phyloP scores from a whole-genome alignment of 2,113 vertebrate species.

The Trogon surrucura region DNA sequence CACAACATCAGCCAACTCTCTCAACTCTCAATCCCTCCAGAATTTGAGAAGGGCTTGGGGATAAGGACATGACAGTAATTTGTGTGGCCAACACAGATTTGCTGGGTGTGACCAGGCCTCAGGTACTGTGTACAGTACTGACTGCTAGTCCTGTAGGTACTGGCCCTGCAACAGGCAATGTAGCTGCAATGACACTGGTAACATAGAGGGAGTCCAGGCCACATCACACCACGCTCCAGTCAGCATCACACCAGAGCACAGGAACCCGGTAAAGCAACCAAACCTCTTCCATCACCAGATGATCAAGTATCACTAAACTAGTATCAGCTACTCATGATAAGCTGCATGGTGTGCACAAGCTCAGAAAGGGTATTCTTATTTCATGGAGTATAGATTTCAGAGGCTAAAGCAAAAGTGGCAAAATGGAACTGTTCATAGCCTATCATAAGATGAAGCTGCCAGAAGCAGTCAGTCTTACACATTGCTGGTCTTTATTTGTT shows the following conservation, averaged over 20 bases:
- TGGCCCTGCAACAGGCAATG: fast-evolving
- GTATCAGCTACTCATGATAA: neutral
- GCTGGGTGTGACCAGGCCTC: neutral
- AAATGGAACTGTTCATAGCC: neutral
- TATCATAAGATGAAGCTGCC: neutral
- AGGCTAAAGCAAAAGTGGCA: neutral
- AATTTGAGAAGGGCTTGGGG: too few species aligned
- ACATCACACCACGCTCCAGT: neutral
- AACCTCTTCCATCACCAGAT: neutral
- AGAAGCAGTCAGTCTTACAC: neutral
- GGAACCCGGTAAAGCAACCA: neutral
- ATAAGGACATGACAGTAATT: neutral
- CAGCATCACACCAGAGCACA: neutral
- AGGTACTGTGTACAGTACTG: too few species aligned
- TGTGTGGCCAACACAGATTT: neutral
- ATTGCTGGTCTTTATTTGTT: neutral
- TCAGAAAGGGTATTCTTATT: neutral
- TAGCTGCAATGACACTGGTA: neutral
- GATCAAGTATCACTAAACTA: neutral
- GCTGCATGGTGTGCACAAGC: neutral
- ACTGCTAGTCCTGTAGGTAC: fast-evolving
- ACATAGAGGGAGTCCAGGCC: neutral
- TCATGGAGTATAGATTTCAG: neutral
- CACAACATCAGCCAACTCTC: too few species aligned
- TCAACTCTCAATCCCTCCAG: too few species aligned